phyloP scores from a whole-genome alignment of 2,797 vertebrate genomes.

The Spinus pinus region DNA sequence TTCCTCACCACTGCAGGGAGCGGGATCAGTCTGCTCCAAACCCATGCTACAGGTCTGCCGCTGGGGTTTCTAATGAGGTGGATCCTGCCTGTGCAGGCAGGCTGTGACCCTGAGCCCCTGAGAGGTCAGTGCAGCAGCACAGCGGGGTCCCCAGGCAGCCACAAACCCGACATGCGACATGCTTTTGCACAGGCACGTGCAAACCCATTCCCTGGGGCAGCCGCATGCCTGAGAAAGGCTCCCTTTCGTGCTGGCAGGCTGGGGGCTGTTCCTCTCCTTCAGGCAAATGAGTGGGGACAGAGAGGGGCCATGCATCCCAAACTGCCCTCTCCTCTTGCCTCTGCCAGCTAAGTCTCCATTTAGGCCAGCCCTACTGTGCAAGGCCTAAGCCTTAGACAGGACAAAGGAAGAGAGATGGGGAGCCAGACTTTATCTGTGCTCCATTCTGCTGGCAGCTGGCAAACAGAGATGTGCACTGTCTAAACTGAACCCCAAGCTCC shows the following conservation, averaged over 20 bases:
- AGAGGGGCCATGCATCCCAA: not conserved
- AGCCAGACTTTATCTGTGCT: not conserved
- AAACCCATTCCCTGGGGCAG: not conserved
- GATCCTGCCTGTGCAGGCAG: not conserved
- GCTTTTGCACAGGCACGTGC: not conserved
- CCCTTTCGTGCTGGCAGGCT: not conserved
- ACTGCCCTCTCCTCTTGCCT: not conserved
- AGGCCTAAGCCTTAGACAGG: not conserved
- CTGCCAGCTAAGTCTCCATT: not conserved
- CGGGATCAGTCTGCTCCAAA: not conserved
- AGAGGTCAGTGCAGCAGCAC: not conserved
- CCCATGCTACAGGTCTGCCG: not conserved
- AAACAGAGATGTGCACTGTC: not conserved
- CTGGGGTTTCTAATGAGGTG: not conserved
- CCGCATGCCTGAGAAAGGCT: not conserved
- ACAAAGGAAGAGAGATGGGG: not conserved
- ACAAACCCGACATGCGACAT: not conserved
- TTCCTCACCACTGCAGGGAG: not conserved
- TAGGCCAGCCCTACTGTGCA: not conserved
- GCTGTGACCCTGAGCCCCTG: not conserved
- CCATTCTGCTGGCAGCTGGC: not conserved
- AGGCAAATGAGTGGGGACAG: not conserved
- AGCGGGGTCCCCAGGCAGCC: not conserved
- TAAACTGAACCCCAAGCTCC: not conserved
- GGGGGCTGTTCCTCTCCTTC: not conserved